Base-by-base conservation (phyloP, 2,113 vertebrate species). In the Carassius gibelio region DNA sequence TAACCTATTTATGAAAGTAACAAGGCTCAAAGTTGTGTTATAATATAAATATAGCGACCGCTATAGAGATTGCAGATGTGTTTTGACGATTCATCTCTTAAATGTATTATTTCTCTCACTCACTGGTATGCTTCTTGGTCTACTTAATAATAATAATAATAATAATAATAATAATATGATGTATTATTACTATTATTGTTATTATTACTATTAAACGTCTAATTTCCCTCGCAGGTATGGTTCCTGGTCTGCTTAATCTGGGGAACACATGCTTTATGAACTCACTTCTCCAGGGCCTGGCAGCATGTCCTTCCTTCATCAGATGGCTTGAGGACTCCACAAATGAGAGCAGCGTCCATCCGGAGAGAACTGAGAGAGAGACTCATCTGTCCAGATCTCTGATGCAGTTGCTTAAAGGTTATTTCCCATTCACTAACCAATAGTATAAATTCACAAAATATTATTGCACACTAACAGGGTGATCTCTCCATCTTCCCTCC, bases 201-300 rank as follows among this genome's bases (percentile, higher is more conserved):
- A 48, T 48, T 3, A 3, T 48, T 48, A 3, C 3, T 48, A 13
- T 19, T 48, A n/a, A 74, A 26, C 17, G 14, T 79, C 21, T 74
- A 11, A 15, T 57, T 17, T 86, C 81, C 88, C 26, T 50, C 75
- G 4, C 68, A 97, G 98, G 98, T 82, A 96, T 97, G 2, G 97
- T 97, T 36, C 98, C 98, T 0, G 98, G 98, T 26, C 95, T 99
- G 0, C 91, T 98, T 81, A 99, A 99, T 89, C n/a, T 98, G 14
- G 97, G 98, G 0, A 99, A 99, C 93, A 98, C 98, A 3, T 99
- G 98, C 82, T 99, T 99, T 93, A 94, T 99, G 95, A 99, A 99
- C 91, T 97, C 98, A 0, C 86, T 99, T 91, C 96, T 99, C 23
- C 98, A 99, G 91, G 97, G 98, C 71, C 84, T 99, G 86, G 97